These are phyloP conservation scores for Anoura caudifer DNA, from an alignment of 2,113 vertebrate genomes.

Conservation along the genomic window DNA sequence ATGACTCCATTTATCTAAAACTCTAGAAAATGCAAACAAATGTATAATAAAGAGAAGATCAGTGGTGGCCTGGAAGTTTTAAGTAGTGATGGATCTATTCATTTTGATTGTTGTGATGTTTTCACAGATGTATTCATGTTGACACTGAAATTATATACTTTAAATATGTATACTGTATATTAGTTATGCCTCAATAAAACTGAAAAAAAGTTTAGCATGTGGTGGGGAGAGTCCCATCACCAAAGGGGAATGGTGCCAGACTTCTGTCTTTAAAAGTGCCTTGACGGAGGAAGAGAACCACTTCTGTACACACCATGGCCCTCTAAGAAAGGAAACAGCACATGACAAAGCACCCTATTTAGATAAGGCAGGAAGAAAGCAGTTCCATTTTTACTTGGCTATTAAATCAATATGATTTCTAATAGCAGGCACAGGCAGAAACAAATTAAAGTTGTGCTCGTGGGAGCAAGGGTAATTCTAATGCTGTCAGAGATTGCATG, in stretches of 20 bases:
- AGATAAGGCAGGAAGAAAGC: neutral
- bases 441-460: slow-evolving; percentile 2
- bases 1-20: neutral
- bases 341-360: neutral
- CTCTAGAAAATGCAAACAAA: neutral
- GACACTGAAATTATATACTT: neutral
- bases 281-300: neutral
- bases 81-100: neutral
- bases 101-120: neutral
- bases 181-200: neutral
- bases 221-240: neutral
- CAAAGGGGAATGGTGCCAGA: neutral
- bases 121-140: neutral
- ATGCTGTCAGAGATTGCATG: neutral
- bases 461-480: neutral
- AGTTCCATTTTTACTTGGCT: slow-evolving; percentile 53
- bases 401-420: slow-evolving; percentile 36
- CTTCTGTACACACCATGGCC: neutral
- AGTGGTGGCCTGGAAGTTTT: neutral
- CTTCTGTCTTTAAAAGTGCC: neutral
- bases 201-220: neutral
- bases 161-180: neutral
- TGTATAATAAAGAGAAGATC: neutral
- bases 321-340: neutral
- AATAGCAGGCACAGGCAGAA: neutral